Evolutionary conservation across 2,113 vertebrate genomes (phyloP).

Genomic region (Myanophis thanlyinensis): DNA sequence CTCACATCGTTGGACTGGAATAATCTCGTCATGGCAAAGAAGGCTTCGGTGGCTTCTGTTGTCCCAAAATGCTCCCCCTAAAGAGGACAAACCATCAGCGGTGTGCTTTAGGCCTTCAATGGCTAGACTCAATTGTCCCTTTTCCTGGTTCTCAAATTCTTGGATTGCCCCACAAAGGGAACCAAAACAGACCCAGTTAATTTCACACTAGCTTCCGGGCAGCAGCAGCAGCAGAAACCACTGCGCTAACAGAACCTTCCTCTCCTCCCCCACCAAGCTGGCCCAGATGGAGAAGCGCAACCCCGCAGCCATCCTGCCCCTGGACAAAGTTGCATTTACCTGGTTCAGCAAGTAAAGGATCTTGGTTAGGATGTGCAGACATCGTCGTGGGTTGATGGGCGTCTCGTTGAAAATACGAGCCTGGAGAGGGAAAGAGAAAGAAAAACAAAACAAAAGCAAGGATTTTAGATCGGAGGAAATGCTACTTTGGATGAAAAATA

Average conservation of each 20-base stretch:
- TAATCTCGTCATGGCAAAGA: slow-evolving; percentile 97
- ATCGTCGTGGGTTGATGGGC: slow-evolving; percentile 94
- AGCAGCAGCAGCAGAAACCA: too few relatives aligned
- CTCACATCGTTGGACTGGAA: slow-evolving; percentile 98
- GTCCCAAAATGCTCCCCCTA: slow-evolving; percentile 98
- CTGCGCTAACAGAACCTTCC: not conserved
- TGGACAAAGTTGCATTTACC: slow-evolving; percentile 59
- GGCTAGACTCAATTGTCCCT: accelerated
- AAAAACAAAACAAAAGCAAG: too few relatives aligned
- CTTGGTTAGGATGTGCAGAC: slow-evolving; percentile 97
- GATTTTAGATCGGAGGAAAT: accelerated
- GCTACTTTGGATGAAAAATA: not conserved
- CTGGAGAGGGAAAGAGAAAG: slow-evolving; percentile 55
- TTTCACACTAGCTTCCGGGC: not conserved
- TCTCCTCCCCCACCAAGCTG: not conserved
- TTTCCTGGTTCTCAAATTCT: not conserved
- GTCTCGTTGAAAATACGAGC: slow-evolving; percentile 98
- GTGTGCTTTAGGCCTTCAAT: accelerated
- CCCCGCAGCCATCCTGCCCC: accelerated
- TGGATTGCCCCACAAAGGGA: accelerated
- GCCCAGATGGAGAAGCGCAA: not conserved
- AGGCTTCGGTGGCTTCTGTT: slow-evolving; percentile 94
- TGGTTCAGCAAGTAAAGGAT: slow-evolving; percentile 97
- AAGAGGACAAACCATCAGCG: not conserved
- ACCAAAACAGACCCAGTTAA: not conserved